Evolutionary conservation across 1,140 invertebrate species (phyloP).

Genomic region (Papilio glaucus): DNA sequence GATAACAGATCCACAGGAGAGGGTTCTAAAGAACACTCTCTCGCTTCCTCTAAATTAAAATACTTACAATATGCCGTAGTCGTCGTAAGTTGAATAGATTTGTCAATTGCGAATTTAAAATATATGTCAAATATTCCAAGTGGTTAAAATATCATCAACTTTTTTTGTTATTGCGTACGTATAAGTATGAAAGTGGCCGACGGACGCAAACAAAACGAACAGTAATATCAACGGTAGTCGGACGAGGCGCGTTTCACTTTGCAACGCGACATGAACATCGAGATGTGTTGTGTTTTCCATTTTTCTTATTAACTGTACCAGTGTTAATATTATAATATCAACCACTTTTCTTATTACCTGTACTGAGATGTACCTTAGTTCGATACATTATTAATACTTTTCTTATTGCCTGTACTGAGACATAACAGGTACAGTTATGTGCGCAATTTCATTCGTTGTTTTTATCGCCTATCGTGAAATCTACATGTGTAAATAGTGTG

Average conservation of each 20-base stretch:
- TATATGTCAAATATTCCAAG: not conserved
- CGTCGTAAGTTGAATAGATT: too few relatives aligned
- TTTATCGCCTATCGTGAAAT: too few relatives aligned
- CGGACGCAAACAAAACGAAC: slow-evolving; percentile 8
- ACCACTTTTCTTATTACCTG: not conserved
- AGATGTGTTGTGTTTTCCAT: not conserved
- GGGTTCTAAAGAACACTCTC: too few relatives aligned
- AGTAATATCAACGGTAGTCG: not conserved
- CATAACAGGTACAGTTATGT: not conserved
- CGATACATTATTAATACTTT: not conserved
- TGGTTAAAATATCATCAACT: not conserved
- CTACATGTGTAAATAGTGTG: too few relatives aligned
- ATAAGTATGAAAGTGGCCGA: not conserved
- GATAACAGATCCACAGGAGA: too few relatives aligned
- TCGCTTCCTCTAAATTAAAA: too few relatives aligned
- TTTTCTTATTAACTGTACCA: slow-evolving; percentile 8
- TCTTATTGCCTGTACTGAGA: not conserved
- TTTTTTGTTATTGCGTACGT: not conserved
- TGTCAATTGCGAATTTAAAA: too few relatives aligned
- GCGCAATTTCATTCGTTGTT: not conserved
- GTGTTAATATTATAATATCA: not conserved
- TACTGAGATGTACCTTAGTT: not conserved
- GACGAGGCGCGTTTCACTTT: too few relatives aligned
- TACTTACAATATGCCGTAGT: too few relatives aligned
- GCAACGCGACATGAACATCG: too few relatives aligned